Percentiles rank a stretch among this genome's conserved stretches.
These are phyloP conservation scores for Zosterops borbonicus DNA, from an alignment of 2,113 vertebrate genomes.

Conservation along the genomic window DNA sequence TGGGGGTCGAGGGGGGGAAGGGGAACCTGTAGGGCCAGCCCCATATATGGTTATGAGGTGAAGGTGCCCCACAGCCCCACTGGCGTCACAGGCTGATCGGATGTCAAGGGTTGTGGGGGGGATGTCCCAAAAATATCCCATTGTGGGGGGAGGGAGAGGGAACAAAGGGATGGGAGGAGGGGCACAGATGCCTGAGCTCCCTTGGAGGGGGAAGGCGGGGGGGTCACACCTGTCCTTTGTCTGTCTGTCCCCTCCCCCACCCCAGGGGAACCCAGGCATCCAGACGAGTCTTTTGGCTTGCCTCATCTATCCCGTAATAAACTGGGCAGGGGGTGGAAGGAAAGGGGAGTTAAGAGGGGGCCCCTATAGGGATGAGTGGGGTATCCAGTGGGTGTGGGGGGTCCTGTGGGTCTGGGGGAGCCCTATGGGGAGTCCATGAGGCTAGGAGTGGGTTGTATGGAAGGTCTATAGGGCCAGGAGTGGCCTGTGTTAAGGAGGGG, in stretches of 20 bases:
- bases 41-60: slow-evolving; percentile 4
- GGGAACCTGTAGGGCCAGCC: background rate
- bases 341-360: background rate
- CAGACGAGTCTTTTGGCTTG: background rate
- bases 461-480: background rate
- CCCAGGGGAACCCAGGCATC: background rate
- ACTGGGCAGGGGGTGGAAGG: background rate
- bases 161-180: background rate
- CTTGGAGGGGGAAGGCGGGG: background rate
- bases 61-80: background rate
- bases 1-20: background rate
- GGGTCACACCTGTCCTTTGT: slow-evolving; percentile 12
- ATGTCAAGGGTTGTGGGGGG: background rate
- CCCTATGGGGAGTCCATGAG: background rate
- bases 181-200: background rate
- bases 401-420: background rate
- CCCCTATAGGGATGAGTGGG: background rate
- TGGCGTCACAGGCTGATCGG: background rate
- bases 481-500: no score
- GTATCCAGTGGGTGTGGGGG: background rate
- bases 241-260: background rate
- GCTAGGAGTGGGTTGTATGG: background rate
- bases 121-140: background rate
- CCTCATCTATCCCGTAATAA: background rate
- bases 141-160: background rate